A percentile compares a stretch with the other conserved stretches of the same genome.
Evolutionary conservation across 1,140 invertebrate genomes (phyloP).

Genomic region (Calosoma granatense): DNA sequence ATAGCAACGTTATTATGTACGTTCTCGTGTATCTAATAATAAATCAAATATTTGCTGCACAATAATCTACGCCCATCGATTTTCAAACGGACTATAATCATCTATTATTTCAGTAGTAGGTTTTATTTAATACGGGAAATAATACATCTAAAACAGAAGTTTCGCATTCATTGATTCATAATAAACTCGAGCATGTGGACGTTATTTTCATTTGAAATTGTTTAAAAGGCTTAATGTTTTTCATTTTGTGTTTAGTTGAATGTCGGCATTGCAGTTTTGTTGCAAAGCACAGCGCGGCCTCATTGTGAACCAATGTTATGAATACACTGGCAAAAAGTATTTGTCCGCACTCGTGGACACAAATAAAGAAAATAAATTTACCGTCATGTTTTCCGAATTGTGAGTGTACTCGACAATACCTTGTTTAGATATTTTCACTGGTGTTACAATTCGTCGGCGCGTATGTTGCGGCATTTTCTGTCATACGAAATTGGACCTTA

Average conservation of each 20-base stretch:
- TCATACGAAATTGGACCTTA: neutral
- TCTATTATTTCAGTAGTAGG: too few relatives aligned
- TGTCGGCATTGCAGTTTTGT: neutral
- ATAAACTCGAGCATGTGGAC: too few relatives aligned
- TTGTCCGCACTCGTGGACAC: slow-evolving; percentile 3
- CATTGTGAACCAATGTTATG: neutral
- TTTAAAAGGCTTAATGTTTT: too few relatives aligned
- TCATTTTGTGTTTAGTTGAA: neutral
- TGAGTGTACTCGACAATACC: neutral
- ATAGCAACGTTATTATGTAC: too few relatives aligned
- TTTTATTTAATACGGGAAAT: too few relatives aligned
- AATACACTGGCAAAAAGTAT: slow-evolving; percentile 1
- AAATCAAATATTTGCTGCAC: too few relatives aligned
- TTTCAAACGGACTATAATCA: too few relatives aligned
- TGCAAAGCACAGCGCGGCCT: neutral
- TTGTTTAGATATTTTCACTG: slow-evolving; percentile 1
- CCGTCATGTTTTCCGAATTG: slow-evolving; percentile 1
- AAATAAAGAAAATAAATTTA: slow-evolving; percentile 7
- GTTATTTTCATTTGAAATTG: too few relatives aligned
- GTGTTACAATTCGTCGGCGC: slow-evolving; percentile 1
- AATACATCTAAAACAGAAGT: too few relatives aligned
- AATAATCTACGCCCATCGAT: too few relatives aligned
- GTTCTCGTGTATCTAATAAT: too few relatives aligned
- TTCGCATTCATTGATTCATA: too few relatives aligned
- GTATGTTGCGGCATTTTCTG: neutral